Conservation (phyloP, 1,140 invertebrate species). For the Bombus superbus region DNA sequence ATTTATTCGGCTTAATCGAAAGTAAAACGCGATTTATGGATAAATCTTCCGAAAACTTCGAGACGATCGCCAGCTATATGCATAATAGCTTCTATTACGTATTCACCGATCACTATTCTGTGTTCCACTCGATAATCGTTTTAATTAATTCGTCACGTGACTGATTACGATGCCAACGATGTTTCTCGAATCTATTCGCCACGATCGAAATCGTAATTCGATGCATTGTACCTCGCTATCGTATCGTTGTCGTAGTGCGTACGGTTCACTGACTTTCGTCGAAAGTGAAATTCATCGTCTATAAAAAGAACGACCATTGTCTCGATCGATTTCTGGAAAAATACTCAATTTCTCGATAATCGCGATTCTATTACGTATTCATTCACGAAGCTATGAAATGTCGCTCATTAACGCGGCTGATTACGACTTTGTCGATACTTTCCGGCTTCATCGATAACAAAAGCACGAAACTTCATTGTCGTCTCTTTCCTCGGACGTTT, state of each 20-base stretch:
- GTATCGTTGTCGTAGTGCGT: neutral
- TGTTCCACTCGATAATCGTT: neutral
- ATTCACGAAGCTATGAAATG: neutral
- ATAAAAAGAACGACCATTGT: neutral
- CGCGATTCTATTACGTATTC: neutral
- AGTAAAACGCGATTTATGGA: neutral
- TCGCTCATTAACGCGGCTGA: too few relatives aligned
- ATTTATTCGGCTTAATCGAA: conserved; percentile 14
- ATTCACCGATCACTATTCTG: neutral
- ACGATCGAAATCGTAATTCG: conserved; percentile 15
- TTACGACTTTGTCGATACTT: neutral
- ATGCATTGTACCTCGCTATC: neutral
- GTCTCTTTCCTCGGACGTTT: neutral
- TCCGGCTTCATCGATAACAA: neutral
- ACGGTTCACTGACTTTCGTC: neutral
- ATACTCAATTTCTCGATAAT: too few relatives aligned
- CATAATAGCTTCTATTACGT: too few relatives aligned
- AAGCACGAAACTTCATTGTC: neutral
- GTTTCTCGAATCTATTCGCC: neutral
- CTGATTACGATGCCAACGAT: neutral
- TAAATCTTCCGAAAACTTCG: too few relatives aligned
- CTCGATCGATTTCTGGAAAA: neutral
- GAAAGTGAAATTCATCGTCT: conserved; percentile 14
- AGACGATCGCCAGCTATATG: too few relatives aligned
- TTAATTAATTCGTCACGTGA: conserved; percentile 18